Evolutionary conservation across 2,888 invertebrate genomes (phyloP), one percentile per base, ranked within the genome.

Genomic region (Drosophila percnosoma): DNA sequence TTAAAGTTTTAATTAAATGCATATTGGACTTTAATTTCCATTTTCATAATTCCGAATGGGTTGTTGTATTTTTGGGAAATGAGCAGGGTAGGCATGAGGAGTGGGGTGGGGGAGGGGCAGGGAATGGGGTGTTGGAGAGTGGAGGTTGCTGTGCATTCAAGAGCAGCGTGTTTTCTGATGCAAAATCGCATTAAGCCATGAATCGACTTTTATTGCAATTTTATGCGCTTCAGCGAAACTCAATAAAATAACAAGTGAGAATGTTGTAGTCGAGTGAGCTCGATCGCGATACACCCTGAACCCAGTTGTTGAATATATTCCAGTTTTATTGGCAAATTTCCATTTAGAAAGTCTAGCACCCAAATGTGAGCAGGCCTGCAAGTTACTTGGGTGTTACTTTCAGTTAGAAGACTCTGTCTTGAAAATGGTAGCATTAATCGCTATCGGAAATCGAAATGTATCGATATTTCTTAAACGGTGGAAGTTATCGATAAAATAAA

Each of bases 181-280:
- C 71, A 71, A 51, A 53, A 61, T 64, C 70, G 75, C 67, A 78
- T 83, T 74, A 83, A 77, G n/a, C 65, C 79, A 78, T 79, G 76
- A 85, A 85, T 88, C 75, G 84, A 88, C 87, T 85, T 90, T 87
- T 90, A 90, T 90, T 89, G 90, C 90, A 86, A 90, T 90, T 90
- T 87, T 75, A 76, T 84, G 87, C 90, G 87, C 86, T 87, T 84
- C 90, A 86, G 74, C 89, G 87, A 81, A 90, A 82, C 89, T 84
- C 90, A 87, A 87, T 90, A 84, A 87, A 84, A 15, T 33, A 33
- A 11, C 33, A 11, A 33, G 33, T 33, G 4, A 33, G 10, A 33
- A 11, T 11, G 0, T 4, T 11, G 11, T 11, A 33, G 33, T 11
- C 33, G 33, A 33, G 11, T 33, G 11, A 33, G 33, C 33, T 33